Percentiles rank a stretch among this genome's conserved stretches.
phyloP scores from a whole-genome alignment of 2,888 invertebrate genomes.

The Prosapia bicincta region DNA sequence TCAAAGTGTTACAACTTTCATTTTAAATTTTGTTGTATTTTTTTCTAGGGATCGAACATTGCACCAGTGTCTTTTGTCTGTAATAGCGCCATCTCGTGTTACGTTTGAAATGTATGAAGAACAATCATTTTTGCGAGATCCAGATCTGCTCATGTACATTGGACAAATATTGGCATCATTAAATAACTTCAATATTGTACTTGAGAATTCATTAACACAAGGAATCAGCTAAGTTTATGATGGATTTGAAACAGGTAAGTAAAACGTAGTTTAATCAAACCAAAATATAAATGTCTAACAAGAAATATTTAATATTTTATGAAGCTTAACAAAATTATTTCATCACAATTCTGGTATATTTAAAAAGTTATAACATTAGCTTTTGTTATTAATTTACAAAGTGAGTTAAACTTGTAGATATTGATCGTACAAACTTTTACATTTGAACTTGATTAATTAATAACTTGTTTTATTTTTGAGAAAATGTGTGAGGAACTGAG shows the following conservation, averaged over 20 bases:
- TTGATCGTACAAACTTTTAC: too few species aligned
- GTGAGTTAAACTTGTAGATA: too few species aligned
- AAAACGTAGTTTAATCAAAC: neutral
- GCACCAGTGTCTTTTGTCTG: conserved; percentile 86
- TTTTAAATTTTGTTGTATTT: too few species aligned
- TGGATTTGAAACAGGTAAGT: neutral
- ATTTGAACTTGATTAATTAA: too few species aligned
- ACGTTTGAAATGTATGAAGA: conserved; percentile 91
- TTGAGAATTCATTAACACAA: conserved; percentile 80
- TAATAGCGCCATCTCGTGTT: conserved; percentile 86
- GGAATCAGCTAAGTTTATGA: conserved; percentile 47
- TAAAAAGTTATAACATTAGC: too few species aligned
- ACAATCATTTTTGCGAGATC: conserved; percentile 87
- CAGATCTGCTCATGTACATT: conserved; percentile 80
- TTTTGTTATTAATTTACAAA: too few species aligned
- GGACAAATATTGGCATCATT: conserved; percentile 87
- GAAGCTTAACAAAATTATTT: too few species aligned
- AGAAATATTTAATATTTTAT: neutral
- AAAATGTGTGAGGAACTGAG: too few species aligned
- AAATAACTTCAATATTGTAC: conserved; percentile 81
- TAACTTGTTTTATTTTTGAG: too few species aligned
- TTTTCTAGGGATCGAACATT: conserved; percentile 66
- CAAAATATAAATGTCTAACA: neutral
- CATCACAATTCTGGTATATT: too few species aligned
- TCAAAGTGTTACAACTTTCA: too few species aligned